These are phyloP conservation scores for Callyntrura guangdongensis DNA, from an alignment of 2,888 invertebrate genomes.

Conservation along the genomic window DNA sequence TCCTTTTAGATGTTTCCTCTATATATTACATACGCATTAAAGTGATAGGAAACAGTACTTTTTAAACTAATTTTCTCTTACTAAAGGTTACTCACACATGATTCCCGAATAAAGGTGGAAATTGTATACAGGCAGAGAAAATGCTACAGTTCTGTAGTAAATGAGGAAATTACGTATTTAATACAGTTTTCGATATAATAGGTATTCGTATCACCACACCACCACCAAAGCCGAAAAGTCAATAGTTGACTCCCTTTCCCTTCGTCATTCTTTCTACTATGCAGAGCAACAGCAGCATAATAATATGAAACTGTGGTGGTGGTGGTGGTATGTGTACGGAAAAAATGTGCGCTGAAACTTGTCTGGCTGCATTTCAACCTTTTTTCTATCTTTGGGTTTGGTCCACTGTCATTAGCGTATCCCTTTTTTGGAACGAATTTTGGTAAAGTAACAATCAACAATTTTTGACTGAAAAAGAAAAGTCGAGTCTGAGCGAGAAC, in stretches of 20 bases:
- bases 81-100: conserved; percentile 36
- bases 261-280: neutral
- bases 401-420: conserved; percentile 71
- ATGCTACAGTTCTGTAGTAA: neutral
- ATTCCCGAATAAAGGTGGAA: neutral
- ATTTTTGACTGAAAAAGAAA: conserved; percentile 49
- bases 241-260: conserved; percentile 42
- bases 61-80: conserved; percentile 14
- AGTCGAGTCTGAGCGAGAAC: conserved; percentile 25
- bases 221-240: conserved; percentile 56
- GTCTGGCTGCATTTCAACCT: conserved; percentile 65
- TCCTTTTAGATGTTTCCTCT: conserved; percentile 5
- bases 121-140: neutral
- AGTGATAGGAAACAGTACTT: conserved; percentile 42
- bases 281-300: neutral
- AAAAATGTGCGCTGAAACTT: conserved; percentile 29
- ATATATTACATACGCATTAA: neutral
- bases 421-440: conserved; percentile 70
- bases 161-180: conserved; percentile 51
- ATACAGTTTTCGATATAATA: conserved; percentile 25
- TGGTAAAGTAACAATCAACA: conserved; percentile 65
- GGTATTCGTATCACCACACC: conserved; percentile 34
- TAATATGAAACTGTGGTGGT: too few relatives aligned
- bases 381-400: conserved; percentile 71
- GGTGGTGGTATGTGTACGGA: neutral